Base-by-base conservation (phyloP, 2,888 invertebrate genomes). In the Fragum fragum region DNA sequence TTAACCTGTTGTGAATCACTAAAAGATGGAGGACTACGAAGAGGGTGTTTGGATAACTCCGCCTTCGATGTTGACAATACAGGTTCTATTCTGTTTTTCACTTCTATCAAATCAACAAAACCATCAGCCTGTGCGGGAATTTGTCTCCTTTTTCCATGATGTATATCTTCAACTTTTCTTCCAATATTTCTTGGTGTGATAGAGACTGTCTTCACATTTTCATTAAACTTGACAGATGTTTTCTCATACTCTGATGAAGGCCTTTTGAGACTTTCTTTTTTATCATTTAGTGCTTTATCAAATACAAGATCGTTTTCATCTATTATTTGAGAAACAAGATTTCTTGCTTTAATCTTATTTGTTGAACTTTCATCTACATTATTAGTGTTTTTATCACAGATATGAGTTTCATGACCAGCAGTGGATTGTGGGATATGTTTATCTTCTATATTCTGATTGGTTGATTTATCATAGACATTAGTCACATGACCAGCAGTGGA, bases 151-250 rank as follows among this genome's bases (percentile, higher is more conserved):
- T 78, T 81, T 16, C 68, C 63, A 52, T 76, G 81, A 68, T 75
- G 76, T 7, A 86, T 29, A 18, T 81, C 79, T 23, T 76, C 76
- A 28, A 90, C 88, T 75, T 89, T 91, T 55, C 88, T 85, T 16
- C 90, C 89, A 26, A 84, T 61, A 72, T 91, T 89, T 72, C 91
- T 88, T 7, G 91, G 91, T 1, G 91, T 90, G 23, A 91, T 91
- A 66, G 88, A 83, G 28, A 91, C 88, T 0, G 89, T 91, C 18
- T 83, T 91, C 47, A 86, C 85, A 70, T 89, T 87, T 53, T 90
- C 90, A 74, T 85, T 81, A 61, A 88, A 88, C 69, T 86, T 88
- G 11, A 88, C 88, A 29, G 76, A 79, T 14, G 79, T 59, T 73
- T 85, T 88, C 28, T 87, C 86, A 66, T 73, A 72, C 3, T 79